Base-by-base conservation (phyloP, 2,113 vertebrate genomes). In the Orthonyx spaldingii region DNA sequence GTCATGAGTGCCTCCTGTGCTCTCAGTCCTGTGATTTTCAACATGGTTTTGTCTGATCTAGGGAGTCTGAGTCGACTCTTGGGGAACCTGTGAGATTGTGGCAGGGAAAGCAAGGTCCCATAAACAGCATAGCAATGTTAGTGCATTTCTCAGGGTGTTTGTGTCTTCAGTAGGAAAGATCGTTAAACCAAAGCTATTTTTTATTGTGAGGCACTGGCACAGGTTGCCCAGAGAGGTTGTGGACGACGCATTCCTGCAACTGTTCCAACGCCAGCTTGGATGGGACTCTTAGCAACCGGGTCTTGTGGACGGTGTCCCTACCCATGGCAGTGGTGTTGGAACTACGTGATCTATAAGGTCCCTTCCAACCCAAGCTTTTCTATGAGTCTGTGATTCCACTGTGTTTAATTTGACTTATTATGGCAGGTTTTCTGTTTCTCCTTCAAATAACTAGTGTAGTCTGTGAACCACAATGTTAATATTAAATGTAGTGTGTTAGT, bases 41-140 rank as follows among this genome's bases (percentile, higher is more conserved):
- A 0, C 7, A 0, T 13, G 21, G 4, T 33, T 93, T 65, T 59
- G 35, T 13, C 3, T 0, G 23, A 26, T 22, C 8, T 6, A 17
- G 56, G 28, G 28, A 17, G 2, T 56, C 22, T 2, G 18, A 3
- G 22, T 2, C 6, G 63, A 2, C 16, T 44, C 17, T 2, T 5
- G 9, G 37, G 14, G 24, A 12, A 32, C 20, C 7, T 26, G 18
- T 10, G 7, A 18, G 41, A 17, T 49, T 66, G n/a, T 76, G 47
- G 11, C 55, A 55, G 41, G 77, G 21, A 84, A 53, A 55, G 50
- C 1, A 1, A 20, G 21, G 23, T 76, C 14, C 3, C 1, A 1
- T 41, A 20, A 69, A 20, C 15, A 44, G 7, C 5, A 0, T 3
- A 12, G 19, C 17, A 33, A 0, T 32, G 37, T 37, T 27, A 27